Percentiles rank a stretch among this genome's conserved stretches.
Conservation (phyloP, 2,888 invertebrate genomes). For the Lasioglossum morio region DNA sequence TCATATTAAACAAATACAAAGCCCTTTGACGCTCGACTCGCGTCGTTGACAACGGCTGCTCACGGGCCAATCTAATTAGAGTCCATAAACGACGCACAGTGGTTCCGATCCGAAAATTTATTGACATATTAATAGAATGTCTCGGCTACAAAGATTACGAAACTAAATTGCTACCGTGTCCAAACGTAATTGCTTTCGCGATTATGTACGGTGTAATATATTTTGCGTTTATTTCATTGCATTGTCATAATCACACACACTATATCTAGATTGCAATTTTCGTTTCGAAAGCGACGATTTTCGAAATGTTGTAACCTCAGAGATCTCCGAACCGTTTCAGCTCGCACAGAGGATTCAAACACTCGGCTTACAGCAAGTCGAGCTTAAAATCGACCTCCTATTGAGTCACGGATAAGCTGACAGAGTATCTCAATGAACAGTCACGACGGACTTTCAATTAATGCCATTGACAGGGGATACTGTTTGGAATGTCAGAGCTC, state of each 20-base stretch:
- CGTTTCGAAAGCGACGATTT: background rate
- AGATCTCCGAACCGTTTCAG: background rate
- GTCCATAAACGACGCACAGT: background rate
- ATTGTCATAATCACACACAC: no score
- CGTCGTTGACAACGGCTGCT: background rate
- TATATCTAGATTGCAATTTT: no score
- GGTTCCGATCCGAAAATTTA: background rate
- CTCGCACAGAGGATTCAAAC: background rate
- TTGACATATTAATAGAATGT: background rate
- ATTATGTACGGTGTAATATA: no score
- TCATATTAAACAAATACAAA: constrained; percentile 14
- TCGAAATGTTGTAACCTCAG: background rate
- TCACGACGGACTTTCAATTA: background rate
- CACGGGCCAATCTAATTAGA: background rate
- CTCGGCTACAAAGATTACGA: background rate
- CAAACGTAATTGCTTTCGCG: no score
- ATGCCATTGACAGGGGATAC: constrained; percentile 1
- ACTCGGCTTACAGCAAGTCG: background rate
- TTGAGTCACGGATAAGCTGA: background rate
- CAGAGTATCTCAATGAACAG: background rate
- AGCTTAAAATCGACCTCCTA: background rate
- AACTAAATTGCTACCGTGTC: background rate
- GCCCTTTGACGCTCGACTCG: constrained; percentile 3
- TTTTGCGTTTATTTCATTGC: no score
- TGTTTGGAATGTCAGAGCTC: background rate